phyloP scores from a whole-genome alignment of 2,888 invertebrate genomes.

The Caenorhabditis sp. region DNA sequence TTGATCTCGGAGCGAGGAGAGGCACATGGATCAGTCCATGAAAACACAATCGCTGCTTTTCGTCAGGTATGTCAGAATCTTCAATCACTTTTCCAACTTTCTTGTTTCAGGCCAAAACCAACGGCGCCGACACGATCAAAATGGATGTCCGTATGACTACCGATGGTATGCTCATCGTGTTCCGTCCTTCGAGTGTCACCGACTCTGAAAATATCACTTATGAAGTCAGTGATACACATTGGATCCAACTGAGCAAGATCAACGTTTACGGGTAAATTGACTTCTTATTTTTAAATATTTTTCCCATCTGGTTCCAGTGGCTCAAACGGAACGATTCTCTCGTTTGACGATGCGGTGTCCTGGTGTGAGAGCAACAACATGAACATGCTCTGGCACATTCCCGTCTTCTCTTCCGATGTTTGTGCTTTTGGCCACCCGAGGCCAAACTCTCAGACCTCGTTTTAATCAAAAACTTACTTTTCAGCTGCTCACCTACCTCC shows the following conservation, averaged over 20 bases:
- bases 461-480: background rate
- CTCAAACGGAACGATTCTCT: slow-evolving; percentile 22
- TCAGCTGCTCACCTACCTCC: slow-evolving; percentile 57
- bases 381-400: slow-evolving; percentile 55
- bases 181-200: background rate
- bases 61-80: slow-evolving; percentile 18
- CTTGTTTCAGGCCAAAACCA: slow-evolving; percentile 17
- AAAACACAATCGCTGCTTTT: slow-evolving; percentile 45
- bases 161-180: slow-evolving; percentile 44
- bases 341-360: slow-evolving; percentile 45
- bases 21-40: background rate
- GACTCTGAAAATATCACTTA: slow-evolving; percentile 36
- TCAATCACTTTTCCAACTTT: background rate
- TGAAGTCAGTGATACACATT: slow-evolving; percentile 35
- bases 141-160: slow-evolving; percentile 52
- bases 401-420: slow-evolving; percentile 23
- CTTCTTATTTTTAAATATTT: background rate
- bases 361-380: slow-evolving; percentile 48
- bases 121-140: slow-evolving; percentile 50
- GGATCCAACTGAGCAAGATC: slow-evolving; percentile 33
- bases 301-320: slow-evolving; percentile 12
- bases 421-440: background rate
- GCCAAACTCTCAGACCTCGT: too few relatives aligned
- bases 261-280: slow-evolving; percentile 35
- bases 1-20: slow-evolving; percentile 35